Base-by-base conservation (phyloP, 2,113 vertebrate species). In the Microcebus jonahi region DNA sequence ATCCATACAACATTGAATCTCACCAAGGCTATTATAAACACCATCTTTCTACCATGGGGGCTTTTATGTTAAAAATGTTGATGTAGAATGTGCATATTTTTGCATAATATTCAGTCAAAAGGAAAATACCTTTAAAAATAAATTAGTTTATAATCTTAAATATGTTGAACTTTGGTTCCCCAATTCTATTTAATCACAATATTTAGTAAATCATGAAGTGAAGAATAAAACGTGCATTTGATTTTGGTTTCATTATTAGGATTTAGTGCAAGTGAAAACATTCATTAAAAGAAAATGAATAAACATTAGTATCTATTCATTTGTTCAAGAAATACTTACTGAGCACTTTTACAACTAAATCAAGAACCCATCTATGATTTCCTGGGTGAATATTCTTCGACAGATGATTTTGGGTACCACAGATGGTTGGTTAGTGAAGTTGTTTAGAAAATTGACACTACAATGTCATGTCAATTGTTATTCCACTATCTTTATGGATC, bases 11-110 rank as follows among this genome's bases (percentile, higher is more conserved):
- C 55, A 73, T 95, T 92, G 83, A 96, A 80, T 98, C 96, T 97
- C 55, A 90, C 76, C 95, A 96, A 73, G 21, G 87, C 97, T 95
- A 61, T 85, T 90, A 53, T 82, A 98, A 97, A 97, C 91, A 98
- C 79, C 59, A 12, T 73, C 93, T 97, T 87, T 98, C 86, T 97
- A 90, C 29, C 29, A 93, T 90, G 57, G 88, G 34, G 61, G 85
- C 57, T 97, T 98, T 97, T 95, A 94, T 17, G 0, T 75, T 96
- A 61, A 84, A 97, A 96, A 93, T 95, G 13, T 83, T 98, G 71
- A 95, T 90, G 79, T 31, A 96, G 87, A 80, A 95, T 91, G 65
- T 98, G 75, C 68, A 97, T 98, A 97, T 95, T 97, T 98, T 98
- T 97, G 88, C 96, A 97, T 97, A 98, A 97, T 79, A 61, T 39